Base-by-base conservation (phyloP, 2,797 vertebrate genomes). In the Benthosema pterotum region DNA sequence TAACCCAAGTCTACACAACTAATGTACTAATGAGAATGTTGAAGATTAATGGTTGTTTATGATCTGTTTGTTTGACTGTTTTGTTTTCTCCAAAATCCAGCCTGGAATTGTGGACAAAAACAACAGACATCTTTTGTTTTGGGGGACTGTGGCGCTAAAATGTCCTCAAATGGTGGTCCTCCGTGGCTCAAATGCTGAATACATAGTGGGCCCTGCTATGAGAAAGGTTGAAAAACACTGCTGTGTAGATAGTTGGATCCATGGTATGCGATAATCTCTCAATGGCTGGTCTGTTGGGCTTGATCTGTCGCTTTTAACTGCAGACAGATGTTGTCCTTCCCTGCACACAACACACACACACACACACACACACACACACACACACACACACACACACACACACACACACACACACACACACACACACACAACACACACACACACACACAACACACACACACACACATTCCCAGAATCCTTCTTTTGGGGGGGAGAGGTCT, bases 401-500 rank as follows among this genome's bases (percentile, higher is more conserved):
- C 16, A 55, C 45, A 47, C 38, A 49, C 42, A 64, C 52, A 45
- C 38, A 53, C 25, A 56, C 57, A 9, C 22, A 45, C 25, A 11
- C 25, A 38, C 25, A 45, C 15, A 62, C 42, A 59, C 57, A 28
- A 45, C 67, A 63, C 16, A 42, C 62, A 63, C 69, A 68, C 75
- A 68, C 69, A 43, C 46, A 11, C 25, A 38, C 25, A 45, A 62
- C 42, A 59, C 57, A 28, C 63, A 45, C 67, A 62, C 16, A 42
- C 62, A 63, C 69, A 68, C 75, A 68, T 83, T 85, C 70, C 74
- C 74, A 80, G 61, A 77, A 83, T 74, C 75, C 73, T 80, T 85
- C 63, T n/a, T n/a, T n/a, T n/a, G n/a, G n/a, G n/a, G n/a, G 5
- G 60, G 78, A 80, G 84, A 79, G 71, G 63, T 75, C 71, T 78